phyloP scores from a whole-genome alignment of 2,797 vertebrate species.

The Paratrypauchen microcephalus region DNA sequence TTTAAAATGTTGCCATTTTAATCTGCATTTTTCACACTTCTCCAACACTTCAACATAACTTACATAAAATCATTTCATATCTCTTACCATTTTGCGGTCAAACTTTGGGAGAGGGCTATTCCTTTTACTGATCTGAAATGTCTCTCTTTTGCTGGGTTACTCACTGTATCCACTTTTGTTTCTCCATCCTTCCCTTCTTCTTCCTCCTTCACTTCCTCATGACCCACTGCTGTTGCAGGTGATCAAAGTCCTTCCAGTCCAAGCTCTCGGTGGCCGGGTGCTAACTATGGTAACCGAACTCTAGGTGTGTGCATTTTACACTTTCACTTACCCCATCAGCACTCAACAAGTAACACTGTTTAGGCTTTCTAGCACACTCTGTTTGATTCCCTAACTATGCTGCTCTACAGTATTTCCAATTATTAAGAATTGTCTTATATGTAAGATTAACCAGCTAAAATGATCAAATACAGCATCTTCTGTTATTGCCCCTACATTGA shows the following conservation, averaged over 20 bases:
- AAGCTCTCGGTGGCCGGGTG: slow-evolving; percentile 79
- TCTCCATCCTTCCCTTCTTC: slow-evolving; percentile 38
- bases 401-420: slow-evolving; percentile 56
- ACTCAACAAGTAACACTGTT: slow-evolving; percentile 24
- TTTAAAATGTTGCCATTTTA: slow-evolving; percentile 14
- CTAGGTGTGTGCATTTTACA: slow-evolving; percentile 70
- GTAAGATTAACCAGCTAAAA: slow-evolving; percentile 21
- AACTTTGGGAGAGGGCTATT: slow-evolving; percentile 52
- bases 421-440: slow-evolving; percentile 25
- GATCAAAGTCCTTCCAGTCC: slow-evolving; percentile 83
- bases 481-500: background rate
- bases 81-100: slow-evolving; percentile 35
- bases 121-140: slow-evolving; percentile 52
- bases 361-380: slow-evolving; percentile 44
- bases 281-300: slow-evolving; percentile 81
- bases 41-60: background rate
- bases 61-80: background rate
- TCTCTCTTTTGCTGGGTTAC: slow-evolving; percentile 66
- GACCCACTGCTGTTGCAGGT: slow-evolving; percentile 74
- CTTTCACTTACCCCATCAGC: slow-evolving; percentile 31
- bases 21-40: slow-evolving; percentile 7
- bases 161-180: slow-evolving; percentile 43
- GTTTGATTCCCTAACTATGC: slow-evolving; percentile 41
- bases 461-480: background rate
- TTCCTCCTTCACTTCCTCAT: slow-evolving; percentile 29